Conservation (phyloP, 2,113 vertebrate genomes). For the Accipiter virgatus region DNA sequence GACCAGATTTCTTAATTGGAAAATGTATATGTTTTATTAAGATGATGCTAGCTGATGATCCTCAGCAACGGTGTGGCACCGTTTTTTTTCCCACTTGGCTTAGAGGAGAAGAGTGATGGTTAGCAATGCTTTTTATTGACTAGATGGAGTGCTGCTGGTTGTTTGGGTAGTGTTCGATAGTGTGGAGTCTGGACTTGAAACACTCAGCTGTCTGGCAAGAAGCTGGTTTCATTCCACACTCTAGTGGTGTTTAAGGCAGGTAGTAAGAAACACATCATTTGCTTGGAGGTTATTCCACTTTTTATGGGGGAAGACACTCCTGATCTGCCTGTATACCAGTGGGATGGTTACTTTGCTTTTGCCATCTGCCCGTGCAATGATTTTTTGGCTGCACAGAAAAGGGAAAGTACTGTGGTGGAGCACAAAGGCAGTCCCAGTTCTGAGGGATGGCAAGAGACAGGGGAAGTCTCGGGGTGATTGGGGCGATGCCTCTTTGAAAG, state of each 20-base stretch:
- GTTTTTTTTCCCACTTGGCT: neutral
- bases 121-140: neutral
- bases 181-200: neutral
- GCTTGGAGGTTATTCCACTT: neutral
- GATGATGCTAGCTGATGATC: neutral
- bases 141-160: neutral
- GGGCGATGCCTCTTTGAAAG: neutral
- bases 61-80: neutral
- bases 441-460: neutral
- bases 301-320: neutral
- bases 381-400: neutral
- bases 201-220: neutral
- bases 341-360: neutral
- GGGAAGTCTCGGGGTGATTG: accelerated
- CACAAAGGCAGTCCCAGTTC: neutral
- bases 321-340: neutral
- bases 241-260: neutral
- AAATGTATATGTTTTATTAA: neutral
- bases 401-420: neutral
- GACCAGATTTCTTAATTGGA: neutral
- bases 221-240: neutral
- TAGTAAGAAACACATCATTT: neutral
- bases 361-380: neutral
- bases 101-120: neutral
- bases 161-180: neutral